These are phyloP conservation scores for Drosophila persimilis DNA, from an alignment of 1,140 invertebrate genomes.

Conservation along the genomic window DNA sequence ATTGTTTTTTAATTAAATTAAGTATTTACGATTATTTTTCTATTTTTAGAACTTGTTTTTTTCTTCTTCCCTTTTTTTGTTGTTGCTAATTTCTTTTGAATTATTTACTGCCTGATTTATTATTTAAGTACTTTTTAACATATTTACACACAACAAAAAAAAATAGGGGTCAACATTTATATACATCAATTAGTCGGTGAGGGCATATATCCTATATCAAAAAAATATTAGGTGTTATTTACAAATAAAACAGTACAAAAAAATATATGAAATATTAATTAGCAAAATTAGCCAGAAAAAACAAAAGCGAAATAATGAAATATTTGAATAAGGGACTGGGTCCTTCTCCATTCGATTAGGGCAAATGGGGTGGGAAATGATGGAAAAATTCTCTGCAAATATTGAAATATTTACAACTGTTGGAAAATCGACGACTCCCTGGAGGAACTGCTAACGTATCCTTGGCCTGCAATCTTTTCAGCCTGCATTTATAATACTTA, in stretches of 20 bases:
- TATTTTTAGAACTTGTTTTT: slow-evolving; percentile 24
- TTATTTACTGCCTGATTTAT: slow-evolving; percentile 32
- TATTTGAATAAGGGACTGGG: background rate
- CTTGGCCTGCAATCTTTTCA: slow-evolving; percentile 26
- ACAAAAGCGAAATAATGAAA: slow-evolving; percentile 11
- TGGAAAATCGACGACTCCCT: slow-evolving; percentile 35
- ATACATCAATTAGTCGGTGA: slow-evolving; percentile 17
- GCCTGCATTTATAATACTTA: slow-evolving; percentile 72
- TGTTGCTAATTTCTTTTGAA: slow-evolving; percentile 10
- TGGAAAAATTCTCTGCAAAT: background rate
- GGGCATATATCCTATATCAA: background rate
- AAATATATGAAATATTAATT: slow-evolving; percentile 29
- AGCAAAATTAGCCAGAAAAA: slow-evolving; percentile 26
- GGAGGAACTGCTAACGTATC: slow-evolving; percentile 4
- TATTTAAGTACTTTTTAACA: slow-evolving; percentile 24
- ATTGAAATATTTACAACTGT: slow-evolving; percentile 4
- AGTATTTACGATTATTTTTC: background rate
- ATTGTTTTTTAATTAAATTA: slow-evolving; percentile 18
- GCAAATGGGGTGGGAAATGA: background rate
- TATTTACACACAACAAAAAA: slow-evolving; percentile 35
- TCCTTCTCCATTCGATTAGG: background rate
- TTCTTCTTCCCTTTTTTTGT: slow-evolving; percentile 6
- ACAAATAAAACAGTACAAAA: slow-evolving; percentile 34
- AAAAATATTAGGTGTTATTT: slow-evolving; percentile 36
- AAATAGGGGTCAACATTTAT: slow-evolving; percentile 23